Conservation (phyloP, 2,113 vertebrate genomes). For the Colistium nudipinnis region DNA sequence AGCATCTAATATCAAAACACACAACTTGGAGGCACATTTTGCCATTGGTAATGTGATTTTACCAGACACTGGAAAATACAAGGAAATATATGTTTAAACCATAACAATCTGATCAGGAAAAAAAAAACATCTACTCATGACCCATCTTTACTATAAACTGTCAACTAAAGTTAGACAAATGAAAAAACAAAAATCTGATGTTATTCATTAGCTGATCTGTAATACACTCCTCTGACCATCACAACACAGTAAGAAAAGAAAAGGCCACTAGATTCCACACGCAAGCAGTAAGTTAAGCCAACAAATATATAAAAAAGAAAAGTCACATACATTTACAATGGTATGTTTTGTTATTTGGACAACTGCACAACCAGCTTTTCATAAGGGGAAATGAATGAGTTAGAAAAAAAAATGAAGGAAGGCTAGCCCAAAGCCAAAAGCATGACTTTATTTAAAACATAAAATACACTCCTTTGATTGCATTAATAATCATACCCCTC, state of each 20-base stretch:
- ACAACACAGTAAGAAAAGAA: background rate
- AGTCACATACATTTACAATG: conserved; percentile 37
- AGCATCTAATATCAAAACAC: background rate
- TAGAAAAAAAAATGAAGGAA: conserved; percentile 16
- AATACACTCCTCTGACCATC: background rate
- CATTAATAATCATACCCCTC: conserved; percentile 64
- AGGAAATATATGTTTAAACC: no score
- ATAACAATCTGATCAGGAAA: no score
- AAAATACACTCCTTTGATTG: conserved; percentile 75
- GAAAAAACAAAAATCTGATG: conserved; percentile 1
- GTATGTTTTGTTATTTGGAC: conserved; percentile 43
- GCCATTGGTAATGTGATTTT: background rate
- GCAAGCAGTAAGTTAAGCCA: background rate
- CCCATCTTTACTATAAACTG: no score
- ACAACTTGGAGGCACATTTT: background rate
- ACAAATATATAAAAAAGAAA: background rate
- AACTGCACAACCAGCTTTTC: conserved; percentile 58
- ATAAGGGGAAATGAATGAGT: conserved; percentile 45
- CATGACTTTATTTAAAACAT: conserved; percentile 73
- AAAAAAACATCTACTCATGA: no score
- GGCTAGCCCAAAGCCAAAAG: conserved; percentile 67
- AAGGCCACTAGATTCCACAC: conserved; percentile 1
- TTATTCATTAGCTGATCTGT: background rate
- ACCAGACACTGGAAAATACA: background rate
- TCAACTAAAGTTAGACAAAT: background rate